Evolutionary conservation across 1,140 invertebrate genomes (phyloP).

Genomic region (Theocolax elegans): DNA sequence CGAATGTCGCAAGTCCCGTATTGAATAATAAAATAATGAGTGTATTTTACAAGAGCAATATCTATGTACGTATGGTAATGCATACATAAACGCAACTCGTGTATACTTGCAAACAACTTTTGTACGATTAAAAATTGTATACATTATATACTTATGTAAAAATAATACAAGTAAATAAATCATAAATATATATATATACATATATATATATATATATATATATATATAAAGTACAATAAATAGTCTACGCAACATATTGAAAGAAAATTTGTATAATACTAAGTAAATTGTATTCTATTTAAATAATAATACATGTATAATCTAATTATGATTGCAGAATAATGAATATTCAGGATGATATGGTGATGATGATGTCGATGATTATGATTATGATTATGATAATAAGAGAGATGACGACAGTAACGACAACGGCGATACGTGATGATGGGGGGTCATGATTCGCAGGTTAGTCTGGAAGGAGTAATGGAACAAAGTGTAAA

Average conservation of each 20-base stretch:
- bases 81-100: constrained; percentile 31
- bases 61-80: constrained; percentile 44
- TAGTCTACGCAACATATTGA: constrained; percentile 38
- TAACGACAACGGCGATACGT: not conserved
- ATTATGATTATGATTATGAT: not conserved
- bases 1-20: constrained; percentile 33
- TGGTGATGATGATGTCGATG: too few species aligned
- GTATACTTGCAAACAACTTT: not conserved
- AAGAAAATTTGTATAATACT: too few species aligned
- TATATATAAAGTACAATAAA: constrained; percentile 34
- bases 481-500: constrained; percentile 10
- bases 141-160: constrained; percentile 13
- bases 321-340: too few species aligned
- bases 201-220: too few species aligned
- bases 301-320: too few species aligned
- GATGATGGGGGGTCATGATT: too few species aligned
- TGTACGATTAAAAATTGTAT: constrained; percentile 3
- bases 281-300: too few species aligned
- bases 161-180: not conserved
- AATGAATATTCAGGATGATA: too few species aligned
- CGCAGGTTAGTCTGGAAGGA: not conserved
- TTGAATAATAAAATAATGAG: not conserved
- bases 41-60: constrained; percentile 29
- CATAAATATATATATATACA: constrained; percentile 6
- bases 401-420: constrained; percentile 5